phyloP scores from a whole-genome alignment of 2,888 invertebrate species.

The Itoplectis maculator region DNA sequence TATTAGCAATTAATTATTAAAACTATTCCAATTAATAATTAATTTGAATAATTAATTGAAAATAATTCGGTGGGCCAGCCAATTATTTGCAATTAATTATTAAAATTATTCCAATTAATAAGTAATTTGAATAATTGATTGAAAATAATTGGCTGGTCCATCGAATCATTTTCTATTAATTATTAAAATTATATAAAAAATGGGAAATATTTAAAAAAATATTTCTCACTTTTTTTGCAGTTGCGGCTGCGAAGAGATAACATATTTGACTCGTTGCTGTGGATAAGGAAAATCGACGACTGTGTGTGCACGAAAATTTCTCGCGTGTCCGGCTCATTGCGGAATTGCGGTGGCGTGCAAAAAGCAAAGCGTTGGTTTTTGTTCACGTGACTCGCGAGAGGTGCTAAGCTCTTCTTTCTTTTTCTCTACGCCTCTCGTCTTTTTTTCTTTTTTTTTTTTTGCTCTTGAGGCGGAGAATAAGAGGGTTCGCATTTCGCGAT shows the following conservation, averaged over 20 bases:
- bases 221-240: no score
- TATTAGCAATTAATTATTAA: no score
- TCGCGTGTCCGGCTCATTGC: constrained; percentile 6
- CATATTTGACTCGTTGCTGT: neutral
- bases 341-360: constrained; percentile 11
- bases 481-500: constrained; percentile 49
- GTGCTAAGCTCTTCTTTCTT: constrained; percentile 25
- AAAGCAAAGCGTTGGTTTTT: constrained; percentile 16
- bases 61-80: no score
- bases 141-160: no score
- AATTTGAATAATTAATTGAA: no score
- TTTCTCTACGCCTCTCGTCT: neutral
- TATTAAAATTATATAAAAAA: no score
- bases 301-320: neutral
- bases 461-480: constrained; percentile 18
- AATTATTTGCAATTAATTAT: no score
- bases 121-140: no score
- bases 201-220: no score
- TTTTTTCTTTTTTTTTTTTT: constrained; percentile 5
- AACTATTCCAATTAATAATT: no score
- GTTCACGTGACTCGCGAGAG: constrained; percentile 38
- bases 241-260: neutral
- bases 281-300: neutral
- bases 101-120: no score
- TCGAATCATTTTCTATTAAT: no score